Evolutionary conservation across 2,797 vertebrate genomes (phyloP).

Genomic region (Lithobates sylvaticus): DNA sequence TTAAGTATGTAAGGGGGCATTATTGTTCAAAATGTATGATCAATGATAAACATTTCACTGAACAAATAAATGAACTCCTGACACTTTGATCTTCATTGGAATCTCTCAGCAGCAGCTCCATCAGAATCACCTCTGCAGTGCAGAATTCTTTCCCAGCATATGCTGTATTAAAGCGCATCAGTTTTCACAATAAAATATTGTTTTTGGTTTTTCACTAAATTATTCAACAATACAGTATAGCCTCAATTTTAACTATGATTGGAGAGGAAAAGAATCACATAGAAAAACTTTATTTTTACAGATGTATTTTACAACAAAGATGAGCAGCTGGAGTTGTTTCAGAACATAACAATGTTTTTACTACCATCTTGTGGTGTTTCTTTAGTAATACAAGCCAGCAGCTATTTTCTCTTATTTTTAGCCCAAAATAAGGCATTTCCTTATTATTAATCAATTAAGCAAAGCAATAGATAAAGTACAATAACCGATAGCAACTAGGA

Average conservation of each 20-base stretch:
- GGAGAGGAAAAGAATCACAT: not conserved
- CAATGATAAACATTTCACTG: too few relatives aligned
- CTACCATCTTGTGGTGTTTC: constrained; percentile 35
- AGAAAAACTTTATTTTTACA: not conserved
- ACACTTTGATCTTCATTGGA: too few relatives aligned
- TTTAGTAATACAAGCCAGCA: not conserved
- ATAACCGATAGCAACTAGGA: not conserved
- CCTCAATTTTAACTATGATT: not conserved
- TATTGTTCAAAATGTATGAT: too few relatives aligned
- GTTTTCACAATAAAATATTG: too few relatives aligned
- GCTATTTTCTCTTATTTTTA: not conserved
- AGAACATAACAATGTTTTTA: not conserved
- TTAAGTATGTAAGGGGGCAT: too few relatives aligned
- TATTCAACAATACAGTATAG: not conserved
- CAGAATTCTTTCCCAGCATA: too few relatives aligned
- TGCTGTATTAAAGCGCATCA: too few relatives aligned
- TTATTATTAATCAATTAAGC: too few relatives aligned
- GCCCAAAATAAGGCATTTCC: not conserved
- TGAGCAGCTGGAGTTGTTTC: not conserved
- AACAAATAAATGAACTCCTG: too few relatives aligned
- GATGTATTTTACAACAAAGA: not conserved
- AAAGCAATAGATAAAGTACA: not conserved
- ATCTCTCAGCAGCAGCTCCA: too few relatives aligned
- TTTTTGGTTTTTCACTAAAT: too few relatives aligned
- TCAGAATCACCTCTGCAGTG: too few relatives aligned